Evolutionary conservation across 2,888 invertebrate genomes (phyloP), one percentile per base, ranked within the genome.

Genomic region (Morinoia aosen): DNA sequence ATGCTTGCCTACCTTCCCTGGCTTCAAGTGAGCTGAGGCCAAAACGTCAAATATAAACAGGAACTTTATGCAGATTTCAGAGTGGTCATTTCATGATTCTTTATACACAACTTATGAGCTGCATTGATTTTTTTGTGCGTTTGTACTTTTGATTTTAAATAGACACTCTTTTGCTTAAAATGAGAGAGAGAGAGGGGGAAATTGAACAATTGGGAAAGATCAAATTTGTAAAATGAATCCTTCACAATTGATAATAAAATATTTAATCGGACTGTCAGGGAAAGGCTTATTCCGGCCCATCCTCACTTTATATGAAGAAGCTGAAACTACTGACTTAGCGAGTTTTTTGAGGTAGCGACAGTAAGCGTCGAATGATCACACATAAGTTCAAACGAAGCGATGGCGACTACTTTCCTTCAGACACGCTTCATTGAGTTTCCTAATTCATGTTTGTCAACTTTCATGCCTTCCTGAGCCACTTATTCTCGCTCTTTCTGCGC

Each of bases 11-110:
- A 57, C 93, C 58, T 93, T 57, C 56, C 56, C 93, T 57, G 93
- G 93, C n/a, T 57, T 93, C 93, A 93, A 93, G 93, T 93, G 93
- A 93, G 93, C 25, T 14, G 12, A 7, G 14, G 3, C 90, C 90
- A 40, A 8, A 12, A 76, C 16, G 76, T 33, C 25, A 76, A 76
- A 8, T 33, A 14, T 19, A 76, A 19, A 33, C 33, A 33, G 33
- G 33, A 33, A 25, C 25, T 25, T 76, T 76, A 76, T 48, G 5
- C 5, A 48, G 48, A 48, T 48, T 48, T 48, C 48, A 48, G 48
- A 48, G 48, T 48, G 48, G 5, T 48, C 48, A 48, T 48, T 48
- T 48, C 48, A 48, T 5, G 48, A 48, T 48, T 48, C 48, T 48
- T 48, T 48, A 5, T 48, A 48, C 48, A 48, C 48, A 48, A 48